Percentiles rank a stretch among this genome's conserved stretches.
Conservation (phyloP, 1,140 invertebrate genomes). For the Euschistus heros region DNA sequence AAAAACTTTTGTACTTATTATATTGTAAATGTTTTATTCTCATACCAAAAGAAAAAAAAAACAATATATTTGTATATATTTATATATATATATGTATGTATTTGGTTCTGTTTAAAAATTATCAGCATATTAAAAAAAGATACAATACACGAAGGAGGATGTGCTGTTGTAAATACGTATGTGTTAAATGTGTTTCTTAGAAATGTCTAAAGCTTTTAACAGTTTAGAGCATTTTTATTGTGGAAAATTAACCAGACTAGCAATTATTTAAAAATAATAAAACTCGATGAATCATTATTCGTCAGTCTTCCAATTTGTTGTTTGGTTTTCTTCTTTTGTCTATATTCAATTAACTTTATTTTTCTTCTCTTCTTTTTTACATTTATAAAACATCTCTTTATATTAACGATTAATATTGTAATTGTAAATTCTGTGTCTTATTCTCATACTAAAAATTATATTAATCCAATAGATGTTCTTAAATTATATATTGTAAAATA, state of each 20-base stretch:
- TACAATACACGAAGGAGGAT: constrained; percentile 1
- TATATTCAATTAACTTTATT: neutral
- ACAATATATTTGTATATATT: too few species aligned
- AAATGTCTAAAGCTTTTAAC: constrained; percentile 15
- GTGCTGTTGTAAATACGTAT: constrained; percentile 6
- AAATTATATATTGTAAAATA: constrained; percentile 1
- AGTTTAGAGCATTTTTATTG: constrained; percentile 14
- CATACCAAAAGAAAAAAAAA: too few species aligned
- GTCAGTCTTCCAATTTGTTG: constrained; percentile 13
- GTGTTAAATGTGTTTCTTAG: constrained; percentile 9
- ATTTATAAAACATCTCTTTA: too few species aligned
- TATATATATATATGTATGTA: too few species aligned
- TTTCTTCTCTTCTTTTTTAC: neutral
- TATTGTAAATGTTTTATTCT: constrained; percentile 6
- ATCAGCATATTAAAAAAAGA: neutral
- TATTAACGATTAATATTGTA: neutral
- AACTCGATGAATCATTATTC: neutral
- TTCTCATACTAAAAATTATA: neutral
- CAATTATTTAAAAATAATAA: neutral
- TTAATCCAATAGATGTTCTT: constrained; percentile 2
- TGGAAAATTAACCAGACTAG: neutral
- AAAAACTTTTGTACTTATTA: neutral
- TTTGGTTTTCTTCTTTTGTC: neutral
- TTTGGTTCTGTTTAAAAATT: constrained; percentile 2
- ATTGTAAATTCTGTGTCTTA: constrained; percentile 13